phyloP scores from a whole-genome alignment of 1,140 invertebrate species.

The Nilaparvata lugens region DNA sequence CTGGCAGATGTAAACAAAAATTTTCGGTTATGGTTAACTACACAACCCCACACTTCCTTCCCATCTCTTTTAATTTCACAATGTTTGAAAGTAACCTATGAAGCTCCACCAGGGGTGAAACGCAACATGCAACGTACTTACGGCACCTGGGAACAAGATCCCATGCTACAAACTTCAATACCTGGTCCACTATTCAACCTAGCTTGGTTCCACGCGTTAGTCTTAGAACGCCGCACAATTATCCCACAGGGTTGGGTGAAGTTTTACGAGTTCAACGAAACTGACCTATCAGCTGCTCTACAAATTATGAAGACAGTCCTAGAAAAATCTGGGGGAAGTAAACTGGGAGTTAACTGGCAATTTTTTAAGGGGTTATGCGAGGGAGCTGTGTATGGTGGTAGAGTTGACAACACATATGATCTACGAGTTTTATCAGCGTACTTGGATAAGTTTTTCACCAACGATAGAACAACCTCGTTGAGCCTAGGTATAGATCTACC shows the following conservation, averaged over 20 bases:
- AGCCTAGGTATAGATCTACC: slow-evolving; percentile 41
- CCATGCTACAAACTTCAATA: slow-evolving; percentile 36
- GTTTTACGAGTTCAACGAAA: slow-evolving; percentile 82
- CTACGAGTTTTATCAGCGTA: slow-evolving; percentile 62
- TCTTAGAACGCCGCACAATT: slow-evolving; percentile 80
- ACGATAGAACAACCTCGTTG: slow-evolving; percentile 43
- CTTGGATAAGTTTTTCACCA: slow-evolving; percentile 61
- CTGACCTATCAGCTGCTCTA: slow-evolving; percentile 69
- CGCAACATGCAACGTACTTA: slow-evolving; percentile 51
- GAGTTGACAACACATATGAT: slow-evolving; percentile 77
- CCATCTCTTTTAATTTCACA: slow-evolving; percentile 51
- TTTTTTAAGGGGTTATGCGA: slow-evolving; percentile 71
- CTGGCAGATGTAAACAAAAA: slow-evolving; percentile 43
- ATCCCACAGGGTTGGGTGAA: slow-evolving; percentile 82
- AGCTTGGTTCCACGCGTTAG: slow-evolving; percentile 74
- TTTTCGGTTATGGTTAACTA: slow-evolving; percentile 66
- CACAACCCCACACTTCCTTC: slow-evolving; percentile 58
- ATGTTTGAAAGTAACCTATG: slow-evolving; percentile 77
- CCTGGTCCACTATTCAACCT: slow-evolving; percentile 55
- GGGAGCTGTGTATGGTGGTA: slow-evolving; percentile 78
- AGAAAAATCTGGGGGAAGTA: slow-evolving; percentile 37
- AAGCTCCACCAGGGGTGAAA: slow-evolving; percentile 64
- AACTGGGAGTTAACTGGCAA: slow-evolving; percentile 51
- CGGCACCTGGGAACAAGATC: slow-evolving; percentile 44
- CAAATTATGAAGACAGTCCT: slow-evolving; percentile 51